Evolutionary conservation across 37 sponge, comb jelly and placozoan species (phyloP).

Genomic region (Axinella damicornis): DNA sequence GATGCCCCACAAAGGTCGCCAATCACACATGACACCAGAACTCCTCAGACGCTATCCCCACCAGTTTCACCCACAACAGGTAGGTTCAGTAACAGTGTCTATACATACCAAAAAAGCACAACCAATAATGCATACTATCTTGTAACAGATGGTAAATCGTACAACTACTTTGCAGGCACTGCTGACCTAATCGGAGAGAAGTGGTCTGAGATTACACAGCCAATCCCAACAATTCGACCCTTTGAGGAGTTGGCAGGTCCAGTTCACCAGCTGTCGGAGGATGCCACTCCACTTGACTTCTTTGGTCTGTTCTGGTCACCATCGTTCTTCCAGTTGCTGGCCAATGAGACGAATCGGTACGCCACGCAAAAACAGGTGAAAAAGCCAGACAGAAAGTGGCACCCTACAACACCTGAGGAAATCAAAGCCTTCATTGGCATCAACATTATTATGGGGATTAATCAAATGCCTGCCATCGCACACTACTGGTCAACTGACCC

Average conservation of each 20-base stretch:
- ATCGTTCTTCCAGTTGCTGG: background rate
- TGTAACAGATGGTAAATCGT: no score
- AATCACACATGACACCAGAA: no score
- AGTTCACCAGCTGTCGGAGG: background rate
- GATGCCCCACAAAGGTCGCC: no score
- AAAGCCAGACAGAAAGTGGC: background rate
- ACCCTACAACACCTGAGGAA: background rate
- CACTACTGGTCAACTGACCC: constrained; percentile 25
- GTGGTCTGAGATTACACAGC: no score
- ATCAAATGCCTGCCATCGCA: background rate
- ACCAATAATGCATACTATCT: no score
- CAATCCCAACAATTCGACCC: no score
- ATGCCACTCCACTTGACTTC: constrained; percentile 1
- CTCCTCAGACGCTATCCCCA: no score
- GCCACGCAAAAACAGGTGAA: background rate
- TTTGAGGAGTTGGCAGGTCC: constrained; percentile 3
- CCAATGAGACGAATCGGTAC: constrained; percentile 15
- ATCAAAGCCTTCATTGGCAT: constrained; percentile 3
- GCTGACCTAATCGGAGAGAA: no score
- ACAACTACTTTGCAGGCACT: no score
- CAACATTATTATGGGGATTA: constrained; percentile 23
- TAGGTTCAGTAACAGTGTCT: no score
- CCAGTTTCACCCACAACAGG: no score
- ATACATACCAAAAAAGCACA: no score
- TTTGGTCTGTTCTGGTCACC: background rate